These are phyloP conservation scores for Microchirus variegatus DNA, from an alignment of 2,797 vertebrate genomes.

Conservation along the genomic window DNA sequence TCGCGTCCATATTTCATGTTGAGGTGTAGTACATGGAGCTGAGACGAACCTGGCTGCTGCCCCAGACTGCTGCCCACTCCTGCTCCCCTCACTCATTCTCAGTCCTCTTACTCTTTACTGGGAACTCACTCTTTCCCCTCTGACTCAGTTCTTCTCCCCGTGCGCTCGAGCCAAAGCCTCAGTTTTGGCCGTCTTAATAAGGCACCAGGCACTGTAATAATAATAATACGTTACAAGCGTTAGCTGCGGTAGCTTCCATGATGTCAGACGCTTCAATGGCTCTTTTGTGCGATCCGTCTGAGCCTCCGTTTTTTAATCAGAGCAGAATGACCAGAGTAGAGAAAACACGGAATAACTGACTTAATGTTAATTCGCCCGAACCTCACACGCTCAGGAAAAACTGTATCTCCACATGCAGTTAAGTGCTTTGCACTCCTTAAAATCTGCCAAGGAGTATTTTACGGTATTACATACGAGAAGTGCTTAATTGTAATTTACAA, in stretches of 20 bases:
- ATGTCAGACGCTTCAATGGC: conserved; percentile 71
- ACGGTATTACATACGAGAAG: too few relatives aligned
- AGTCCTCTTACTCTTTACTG: conserved; percentile 32
- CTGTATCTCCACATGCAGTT: conserved; percentile 4
- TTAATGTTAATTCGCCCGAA: not conserved
- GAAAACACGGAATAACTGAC: conserved; percentile 69
- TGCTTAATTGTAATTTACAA: not conserved
- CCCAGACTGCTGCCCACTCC: conserved; percentile 58
- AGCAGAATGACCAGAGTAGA: conserved; percentile 25
- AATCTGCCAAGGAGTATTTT: too few relatives aligned
- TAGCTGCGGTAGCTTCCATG: conserved; percentile 65
- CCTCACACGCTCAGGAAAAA: conserved; percentile 22
- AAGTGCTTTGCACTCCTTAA: not conserved
- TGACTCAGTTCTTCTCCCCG: conserved; percentile 78
- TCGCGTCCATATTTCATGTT: conserved; percentile 33
- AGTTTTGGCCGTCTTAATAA: conserved; percentile 65
- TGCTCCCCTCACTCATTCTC: conserved; percentile 42
- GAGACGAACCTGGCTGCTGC: conserved; percentile 57
- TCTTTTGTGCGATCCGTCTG: conserved; percentile 66
- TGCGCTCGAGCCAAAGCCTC: conserved; percentile 68
- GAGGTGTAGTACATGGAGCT: conserved; percentile 41
- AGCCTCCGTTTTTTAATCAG: conserved; percentile 44
- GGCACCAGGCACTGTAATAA: conserved; percentile 63
- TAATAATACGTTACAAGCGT: conserved; percentile 66
- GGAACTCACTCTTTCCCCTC: conserved; percentile 80